Percentiles rank a stretch among this genome's conserved stretches.
phyloP scores from a whole-genome alignment of 23 tunicate species.

The Ciona savignyi region DNA sequence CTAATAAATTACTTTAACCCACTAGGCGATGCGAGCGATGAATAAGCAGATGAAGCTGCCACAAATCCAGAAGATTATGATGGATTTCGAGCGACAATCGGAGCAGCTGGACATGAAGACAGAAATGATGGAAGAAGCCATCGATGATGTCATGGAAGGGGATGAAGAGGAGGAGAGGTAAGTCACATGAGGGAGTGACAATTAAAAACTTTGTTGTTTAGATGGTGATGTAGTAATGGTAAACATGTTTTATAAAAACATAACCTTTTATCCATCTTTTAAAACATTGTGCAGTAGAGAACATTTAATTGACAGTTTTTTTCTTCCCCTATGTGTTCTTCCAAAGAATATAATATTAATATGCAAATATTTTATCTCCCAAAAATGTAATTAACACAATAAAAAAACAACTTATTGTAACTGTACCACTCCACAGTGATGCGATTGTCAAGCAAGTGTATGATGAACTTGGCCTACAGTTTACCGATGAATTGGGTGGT shows the following conservation, averaged over 20 bases:
- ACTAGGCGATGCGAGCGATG: slow-evolving; percentile 97
- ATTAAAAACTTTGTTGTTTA: no score
- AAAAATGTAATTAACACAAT: no score
- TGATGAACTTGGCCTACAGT: slow-evolving; percentile 84
- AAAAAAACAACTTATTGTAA: no score
- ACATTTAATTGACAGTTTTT: no score
- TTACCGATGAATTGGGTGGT: slow-evolving; percentile 84
- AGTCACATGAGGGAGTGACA: no score
- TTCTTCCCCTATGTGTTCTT: no score
- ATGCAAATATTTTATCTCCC: no score
- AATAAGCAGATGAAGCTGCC: slow-evolving; percentile 98
- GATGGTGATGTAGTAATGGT: no score
- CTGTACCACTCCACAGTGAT: slow-evolving; percentile 43
- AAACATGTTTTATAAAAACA: no score
- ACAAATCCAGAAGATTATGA: slow-evolving; percentile 98
- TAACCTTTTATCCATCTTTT: background rate
- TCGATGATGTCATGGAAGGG: slow-evolving; percentile 99
- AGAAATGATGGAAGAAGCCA: slow-evolving; percentile 99
- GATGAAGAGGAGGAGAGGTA: slow-evolving; percentile 98
- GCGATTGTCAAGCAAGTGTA: slow-evolving; percentile 84
- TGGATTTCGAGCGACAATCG: slow-evolving; percentile 89
- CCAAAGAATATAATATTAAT: no score
- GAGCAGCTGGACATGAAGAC: slow-evolving; percentile 97
- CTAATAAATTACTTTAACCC: no score
- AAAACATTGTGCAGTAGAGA: no score